These are phyloP conservation scores for Aplodontia rufa DNA, from an alignment of 2,113 vertebrate species.

Conservation along the genomic window DNA sequence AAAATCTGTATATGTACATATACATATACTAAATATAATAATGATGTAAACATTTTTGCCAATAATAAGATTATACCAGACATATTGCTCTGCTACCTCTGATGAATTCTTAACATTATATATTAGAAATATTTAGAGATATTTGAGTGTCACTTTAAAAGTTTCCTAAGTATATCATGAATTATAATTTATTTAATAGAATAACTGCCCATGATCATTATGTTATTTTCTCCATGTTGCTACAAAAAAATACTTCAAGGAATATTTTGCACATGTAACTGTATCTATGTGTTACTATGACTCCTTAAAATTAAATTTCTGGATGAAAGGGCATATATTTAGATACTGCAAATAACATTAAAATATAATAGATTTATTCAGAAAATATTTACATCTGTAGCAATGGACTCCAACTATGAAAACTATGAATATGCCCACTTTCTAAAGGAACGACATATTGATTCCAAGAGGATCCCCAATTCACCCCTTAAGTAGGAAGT, in stretches of 20 bases:
- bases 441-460: not conserved
- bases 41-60: not conserved
- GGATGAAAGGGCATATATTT: not conserved
- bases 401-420: not conserved
- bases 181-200: not conserved
- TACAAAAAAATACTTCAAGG: not conserved
- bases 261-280: not conserved
- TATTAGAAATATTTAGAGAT: not conserved
- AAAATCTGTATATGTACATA: not conserved
- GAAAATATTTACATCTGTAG: not conserved
- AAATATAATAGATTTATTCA: not conserved
- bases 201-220: not conserved
- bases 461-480: not conserved
- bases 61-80: not conserved
- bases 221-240: not conserved
- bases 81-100: not conserved
- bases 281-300: not conserved
- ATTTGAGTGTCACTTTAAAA: not conserved
- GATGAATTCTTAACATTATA: not conserved
- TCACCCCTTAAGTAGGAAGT: not conserved
- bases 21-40: not conserved
- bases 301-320: not conserved
- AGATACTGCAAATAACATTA: not conserved
- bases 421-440: not conserved
- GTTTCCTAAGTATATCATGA: not conserved